Conservation (phyloP, 2,797 vertebrate genomes). For the Echeneis naucrates region DNA sequence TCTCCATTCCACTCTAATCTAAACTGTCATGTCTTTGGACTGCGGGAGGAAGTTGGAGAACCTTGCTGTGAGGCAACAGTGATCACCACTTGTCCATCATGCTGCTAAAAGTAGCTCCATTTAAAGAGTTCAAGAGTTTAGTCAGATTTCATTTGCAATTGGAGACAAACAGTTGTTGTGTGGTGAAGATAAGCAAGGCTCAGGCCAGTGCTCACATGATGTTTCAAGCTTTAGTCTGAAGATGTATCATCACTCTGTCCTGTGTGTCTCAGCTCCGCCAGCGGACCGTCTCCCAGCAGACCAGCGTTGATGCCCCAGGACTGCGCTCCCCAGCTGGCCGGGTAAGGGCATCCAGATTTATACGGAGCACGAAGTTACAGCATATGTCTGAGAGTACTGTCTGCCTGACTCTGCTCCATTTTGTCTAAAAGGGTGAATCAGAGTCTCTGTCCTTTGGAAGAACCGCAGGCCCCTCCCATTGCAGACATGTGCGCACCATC, state of each 20-base stretch:
- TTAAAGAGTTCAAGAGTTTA: too few species aligned
- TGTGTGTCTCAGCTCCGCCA: conserved; percentile 62
- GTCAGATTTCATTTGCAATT: too few species aligned
- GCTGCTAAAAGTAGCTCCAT: too few species aligned
- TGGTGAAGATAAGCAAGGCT: too few species aligned
- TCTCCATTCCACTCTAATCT: too few species aligned
- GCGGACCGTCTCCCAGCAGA: conserved; percentile 80
- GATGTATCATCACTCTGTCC: conserved; percentile 8
- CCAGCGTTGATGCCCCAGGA: conserved; percentile 75
- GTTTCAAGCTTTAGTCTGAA: background rate
- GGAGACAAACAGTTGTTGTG: too few species aligned
- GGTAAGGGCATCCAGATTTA: conserved; percentile 52
- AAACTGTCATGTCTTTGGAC: too few species aligned
- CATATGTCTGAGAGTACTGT: rapidly evolving
- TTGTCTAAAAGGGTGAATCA: conserved; percentile 65
- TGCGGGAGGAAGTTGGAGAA: too few species aligned
- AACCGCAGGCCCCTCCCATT: conserved; percentile 75
- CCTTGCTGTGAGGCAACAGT: too few species aligned
- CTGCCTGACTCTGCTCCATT: background rate
- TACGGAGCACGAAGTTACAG: background rate
- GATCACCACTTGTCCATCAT: too few species aligned
- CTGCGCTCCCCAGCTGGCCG: conserved; percentile 68
- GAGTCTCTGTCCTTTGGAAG: conserved; percentile 76
- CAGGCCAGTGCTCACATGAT: background rate
- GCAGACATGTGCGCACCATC: conserved; percentile 90